Percentiles rank a stretch among this genome's conserved stretches.
phyloP scores from a whole-genome alignment of 2,888 invertebrate species.

The Spilarctia lutea region DNA sequence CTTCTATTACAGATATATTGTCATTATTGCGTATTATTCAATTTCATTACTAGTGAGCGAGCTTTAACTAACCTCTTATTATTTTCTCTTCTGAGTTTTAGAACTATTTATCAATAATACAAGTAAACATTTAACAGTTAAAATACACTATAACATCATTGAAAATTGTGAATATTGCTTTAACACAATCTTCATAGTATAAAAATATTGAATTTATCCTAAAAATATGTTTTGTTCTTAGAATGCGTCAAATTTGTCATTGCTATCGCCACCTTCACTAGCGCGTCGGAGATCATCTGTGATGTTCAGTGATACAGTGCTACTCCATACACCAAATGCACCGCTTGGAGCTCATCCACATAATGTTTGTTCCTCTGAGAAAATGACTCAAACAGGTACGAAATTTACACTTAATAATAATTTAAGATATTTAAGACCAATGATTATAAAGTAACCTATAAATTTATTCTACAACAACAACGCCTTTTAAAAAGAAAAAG shows the following conservation, averaged over 20 bases:
- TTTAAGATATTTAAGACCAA: not conserved
- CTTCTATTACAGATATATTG: not conserved
- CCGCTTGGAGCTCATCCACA: slow-evolving; percentile 74
- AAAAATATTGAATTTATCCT: not conserved
- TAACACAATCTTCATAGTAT: not conserved
- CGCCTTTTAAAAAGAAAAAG: slow-evolving; percentile 18
- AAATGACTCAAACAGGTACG: slow-evolving; percentile 94
- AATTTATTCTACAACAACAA: slow-evolving; percentile 1
- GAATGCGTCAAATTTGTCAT: slow-evolving; percentile 89
- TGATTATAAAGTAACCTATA: not conserved
- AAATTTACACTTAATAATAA: not conserved
- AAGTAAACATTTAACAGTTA: too few relatives aligned
- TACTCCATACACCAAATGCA: slow-evolving; percentile 87
- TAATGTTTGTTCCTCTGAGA: slow-evolving; percentile 93
- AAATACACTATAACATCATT: too few relatives aligned
- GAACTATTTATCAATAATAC: not conserved
- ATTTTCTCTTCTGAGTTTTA: not conserved
- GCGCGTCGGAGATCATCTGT: slow-evolving; percentile 93
- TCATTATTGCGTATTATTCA: not conserved
- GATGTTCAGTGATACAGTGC: slow-evolving; percentile 95
- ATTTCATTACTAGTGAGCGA: not conserved
- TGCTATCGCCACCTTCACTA: slow-evolving; percentile 91
- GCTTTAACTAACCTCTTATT: not conserved
- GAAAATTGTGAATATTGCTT: not conserved
- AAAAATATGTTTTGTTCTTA: slow-evolving; percentile 48